Evolutionary conservation across 2,888 invertebrate species (phyloP), one percentile per base, ranked within the genome.

Genomic region (Scelioninae gen. 1): DNA sequence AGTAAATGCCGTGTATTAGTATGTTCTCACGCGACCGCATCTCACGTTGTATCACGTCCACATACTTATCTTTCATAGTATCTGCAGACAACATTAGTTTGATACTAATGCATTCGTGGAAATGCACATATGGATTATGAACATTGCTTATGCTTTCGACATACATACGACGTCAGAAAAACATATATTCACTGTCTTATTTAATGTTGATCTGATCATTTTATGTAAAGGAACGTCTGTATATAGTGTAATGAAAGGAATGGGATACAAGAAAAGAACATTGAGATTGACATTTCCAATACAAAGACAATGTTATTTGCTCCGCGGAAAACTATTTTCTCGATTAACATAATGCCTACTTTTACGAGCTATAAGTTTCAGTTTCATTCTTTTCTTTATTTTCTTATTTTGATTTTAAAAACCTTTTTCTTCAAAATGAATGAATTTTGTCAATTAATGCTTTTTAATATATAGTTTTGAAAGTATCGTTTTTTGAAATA

Each of bases 21-120:
- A 11, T 38, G 71, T 79, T 79, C 79, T 72, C 79, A 72, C 79
- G 79, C 79, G 79, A 79, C 71, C 32, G 71, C 72, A 74, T 80
- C 79, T 72, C 56, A 34, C 71, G 51, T 65, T 65, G 58, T 78
- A 72, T 66, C 79, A 32, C 66, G 71, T 71, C 58, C 66, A 53
- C 51, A 45, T 29, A 43, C 60, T 68, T 78, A 78, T 78, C 71
- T 63, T 31, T 56, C 69, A 13, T 63, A 40, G 69, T 78, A 78
- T 78, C 77, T 78, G 9, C 38, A 40, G 51, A 66, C 69, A 47
- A 65, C 65, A 49, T 65, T 72, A 65, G 43, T 68, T 40, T 11
- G 51, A 72, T 71, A 71, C 56, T 71, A 78, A 78, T 78, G 78
- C 65, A 56, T 72, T 69, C 71, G 78, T 72, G 77, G 69, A 77